Base-by-base conservation (phyloP, 2,888 invertebrate species). In the Spodoptera littoralis region DNA sequence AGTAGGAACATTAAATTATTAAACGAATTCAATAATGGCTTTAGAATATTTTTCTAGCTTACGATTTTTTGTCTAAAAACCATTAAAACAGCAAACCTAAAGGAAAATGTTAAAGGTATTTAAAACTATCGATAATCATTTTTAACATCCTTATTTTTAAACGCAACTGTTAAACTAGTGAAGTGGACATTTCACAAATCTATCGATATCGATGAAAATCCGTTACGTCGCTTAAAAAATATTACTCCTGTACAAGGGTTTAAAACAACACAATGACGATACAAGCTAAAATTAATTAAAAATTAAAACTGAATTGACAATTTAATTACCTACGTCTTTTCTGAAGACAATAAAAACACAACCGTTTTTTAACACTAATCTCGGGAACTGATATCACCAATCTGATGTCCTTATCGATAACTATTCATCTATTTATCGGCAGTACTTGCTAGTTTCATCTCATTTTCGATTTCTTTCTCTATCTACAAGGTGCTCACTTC, bases 401-500 rank as follows among this genome's bases (percentile, higher is more conserved):
- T 77, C 74, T 74, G 81, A 80, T 76, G 73, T 22, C 55, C 58
- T 73, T 65, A 73, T 45, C 44, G 78, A 54, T 75, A 80, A 72
- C 77, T 84, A 81, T 80, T 77, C 77, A 76, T 80, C 79, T 79
- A 75, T 72, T 70, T 77, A 82, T 83, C 90, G 93, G 92, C 93
- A 93, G 92, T 92, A 86, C 85, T 66, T 71, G 92, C 93, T 92
- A 92, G 92, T 91, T 71, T 79, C 70, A 62, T 76, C 68, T 79
- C 71, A 75, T 64, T 81, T 74, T 74, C 73, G 60, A 65, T 71
- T 72, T 76, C 79, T 82, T 78, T 77, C 74, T 86, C 89, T 92
- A 92, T 88, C 90, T 92, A 92, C 80, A 79, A 27, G 76, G 92
- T 92, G 92, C 87, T 78, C 89, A 90, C 85, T 67, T 89, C 90